phyloP scores from a whole-genome alignment of 2,888 invertebrate genomes.

The Tetrapedia diversipes region DNA sequence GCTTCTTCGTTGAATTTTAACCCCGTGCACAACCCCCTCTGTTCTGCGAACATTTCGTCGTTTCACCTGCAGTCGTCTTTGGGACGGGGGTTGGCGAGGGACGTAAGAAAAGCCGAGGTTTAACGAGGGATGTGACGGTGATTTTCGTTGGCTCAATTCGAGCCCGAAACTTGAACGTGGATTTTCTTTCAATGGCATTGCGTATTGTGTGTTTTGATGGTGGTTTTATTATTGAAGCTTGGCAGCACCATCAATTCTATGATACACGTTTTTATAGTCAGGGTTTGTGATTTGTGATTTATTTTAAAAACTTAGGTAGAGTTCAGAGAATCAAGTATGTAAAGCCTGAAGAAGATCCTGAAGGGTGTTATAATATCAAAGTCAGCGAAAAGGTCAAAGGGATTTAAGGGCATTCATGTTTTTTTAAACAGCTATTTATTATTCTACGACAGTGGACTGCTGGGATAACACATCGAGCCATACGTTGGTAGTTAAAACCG shows the following conservation, averaged over 20 bases:
- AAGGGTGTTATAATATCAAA: neutral
- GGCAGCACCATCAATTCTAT: too few relatives aligned
- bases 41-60: neutral
- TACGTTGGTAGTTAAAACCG: too few relatives aligned
- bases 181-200: neutral
- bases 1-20: slow-evolving; percentile 13
- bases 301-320: neutral
- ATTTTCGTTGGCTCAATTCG: neutral
- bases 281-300: neutral
- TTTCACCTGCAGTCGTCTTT: neutral
- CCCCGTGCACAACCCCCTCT: neutral
- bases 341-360: neutral
- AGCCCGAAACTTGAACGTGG: neutral
- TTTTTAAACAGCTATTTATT: neutral
- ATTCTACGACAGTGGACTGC: neutral
- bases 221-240: too few relatives aligned
- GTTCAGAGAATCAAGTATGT: neutral
- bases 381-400: neutral
- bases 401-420: neutral
- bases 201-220: neutral
- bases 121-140: slow-evolving; percentile 6
- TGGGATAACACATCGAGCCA: too few relatives aligned
- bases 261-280: neutral
- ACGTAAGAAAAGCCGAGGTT: slow-evolving; percentile 1
- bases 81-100: neutral